Conservation (phyloP, 2,797 vertebrate species). For the Sebastolobus altivelis region DNA sequence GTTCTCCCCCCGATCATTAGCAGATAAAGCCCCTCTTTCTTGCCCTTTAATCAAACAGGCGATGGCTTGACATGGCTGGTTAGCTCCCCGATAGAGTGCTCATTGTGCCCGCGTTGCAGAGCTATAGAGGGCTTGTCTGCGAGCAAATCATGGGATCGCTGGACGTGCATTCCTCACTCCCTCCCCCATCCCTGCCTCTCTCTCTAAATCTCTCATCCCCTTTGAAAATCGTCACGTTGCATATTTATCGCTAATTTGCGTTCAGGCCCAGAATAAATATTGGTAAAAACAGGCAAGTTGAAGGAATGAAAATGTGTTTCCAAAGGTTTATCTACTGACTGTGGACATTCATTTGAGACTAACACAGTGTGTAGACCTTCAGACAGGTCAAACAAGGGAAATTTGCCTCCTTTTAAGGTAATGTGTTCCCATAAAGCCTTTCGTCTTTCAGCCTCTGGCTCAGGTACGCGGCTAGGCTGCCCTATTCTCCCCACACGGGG, state of each 20-base stretch:
- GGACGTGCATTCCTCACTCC: conserved; percentile 75
- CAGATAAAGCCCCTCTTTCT: conserved; percentile 81
- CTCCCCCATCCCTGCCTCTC: conserved; percentile 46
- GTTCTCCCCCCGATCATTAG: conserved; percentile 72
- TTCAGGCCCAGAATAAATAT: conserved; percentile 1
- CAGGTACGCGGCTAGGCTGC: conserved; percentile 23
- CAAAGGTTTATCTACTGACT: background rate
- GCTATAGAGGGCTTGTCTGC: conserved; percentile 72
- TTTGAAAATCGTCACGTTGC: conserved; percentile 38
- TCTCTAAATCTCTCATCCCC: conserved; percentile 32
- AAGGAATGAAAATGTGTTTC: background rate
- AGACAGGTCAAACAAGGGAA: conserved; percentile 28
- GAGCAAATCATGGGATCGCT: conserved; percentile 82
- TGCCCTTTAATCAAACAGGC: conserved; percentile 82
- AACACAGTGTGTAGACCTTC: conserved; percentile 1
- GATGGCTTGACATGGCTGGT: conserved; percentile 81
- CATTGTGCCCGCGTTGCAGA: conserved; percentile 80
- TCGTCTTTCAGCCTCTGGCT: conserved; percentile 37
- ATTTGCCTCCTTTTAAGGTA: conserved; percentile 41
- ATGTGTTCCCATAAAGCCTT: conserved; percentile 8
- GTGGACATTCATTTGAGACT: conserved; percentile 24
- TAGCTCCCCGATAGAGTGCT: conserved; percentile 82
- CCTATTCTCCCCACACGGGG: conserved; percentile 34
- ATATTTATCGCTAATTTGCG: conserved; percentile 37
- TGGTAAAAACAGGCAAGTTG: background rate